Evolutionary conservation across 2,797 vertebrate species (phyloP).

Genomic region (Leptatherina wallacei): DNA sequence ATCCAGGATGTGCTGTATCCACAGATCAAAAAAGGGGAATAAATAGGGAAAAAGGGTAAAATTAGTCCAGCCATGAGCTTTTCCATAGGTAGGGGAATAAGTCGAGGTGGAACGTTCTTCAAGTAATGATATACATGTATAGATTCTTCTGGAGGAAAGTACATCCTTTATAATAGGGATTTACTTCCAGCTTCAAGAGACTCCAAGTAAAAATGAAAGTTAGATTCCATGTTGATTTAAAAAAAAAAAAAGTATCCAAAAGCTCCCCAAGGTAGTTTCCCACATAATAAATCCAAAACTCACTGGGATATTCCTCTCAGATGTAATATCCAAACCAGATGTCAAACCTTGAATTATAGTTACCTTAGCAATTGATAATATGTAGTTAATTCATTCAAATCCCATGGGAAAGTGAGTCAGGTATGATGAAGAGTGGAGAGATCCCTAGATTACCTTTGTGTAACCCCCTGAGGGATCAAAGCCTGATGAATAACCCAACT

Average conservation of each 20-base stretch:
- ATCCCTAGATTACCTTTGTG: slow-evolving; percentile 84
- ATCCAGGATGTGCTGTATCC: slow-evolving; percentile 80
- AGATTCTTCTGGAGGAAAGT: slow-evolving; percentile 55
- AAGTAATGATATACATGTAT: slow-evolving; percentile 42
- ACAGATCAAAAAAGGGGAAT: slow-evolving; percentile 29
- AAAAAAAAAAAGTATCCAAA: slow-evolving; percentile 78
- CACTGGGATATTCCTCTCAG: slow-evolving; percentile 83
- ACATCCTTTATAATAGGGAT: slow-evolving; percentile 72
- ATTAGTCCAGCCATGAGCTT: slow-evolving; percentile 74
- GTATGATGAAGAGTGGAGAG: slow-evolving; percentile 80
- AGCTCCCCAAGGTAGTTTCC: slow-evolving; percentile 77
- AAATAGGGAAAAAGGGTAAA: slow-evolving; percentile 51
- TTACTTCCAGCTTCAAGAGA: slow-evolving; percentile 79
- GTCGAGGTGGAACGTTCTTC: slow-evolving; percentile 53
- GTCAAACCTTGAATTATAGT: slow-evolving; percentile 81
- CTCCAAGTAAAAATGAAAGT: slow-evolving; percentile 68
- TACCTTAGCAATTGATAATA: slow-evolving; percentile 81
- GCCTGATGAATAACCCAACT: slow-evolving; percentile 88
- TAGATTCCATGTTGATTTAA: slow-evolving; percentile 75
- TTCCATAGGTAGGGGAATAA: slow-evolving; percentile 43
- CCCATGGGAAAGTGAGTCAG: slow-evolving; percentile 80
- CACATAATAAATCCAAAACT: slow-evolving; percentile 82
- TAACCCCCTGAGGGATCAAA: slow-evolving; percentile 75
- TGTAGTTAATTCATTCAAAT: slow-evolving; percentile 77
- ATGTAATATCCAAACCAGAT: slow-evolving; percentile 85